A percentile compares a stretch with the other conserved stretches of the same genome.
Evolutionary conservation across 2,797 vertebrate species (phyloP).

Genomic region (Discoglossus pictus): DNA sequence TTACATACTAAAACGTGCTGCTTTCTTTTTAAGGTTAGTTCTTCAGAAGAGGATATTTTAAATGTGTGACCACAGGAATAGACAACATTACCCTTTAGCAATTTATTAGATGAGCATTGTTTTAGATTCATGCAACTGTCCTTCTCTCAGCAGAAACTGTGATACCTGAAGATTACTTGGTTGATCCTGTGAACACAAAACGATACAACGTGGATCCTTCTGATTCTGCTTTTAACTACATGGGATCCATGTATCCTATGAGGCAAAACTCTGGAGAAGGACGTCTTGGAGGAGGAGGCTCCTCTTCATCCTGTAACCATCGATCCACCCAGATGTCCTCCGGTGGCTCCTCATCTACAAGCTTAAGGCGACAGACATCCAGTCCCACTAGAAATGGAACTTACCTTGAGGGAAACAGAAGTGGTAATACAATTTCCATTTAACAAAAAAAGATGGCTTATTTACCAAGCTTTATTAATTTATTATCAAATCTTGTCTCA

Average conservation of each 20-base stretch:
- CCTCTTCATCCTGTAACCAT: constrained; percentile 65
- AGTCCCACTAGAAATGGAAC: constrained; percentile 72
- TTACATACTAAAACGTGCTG: no score
- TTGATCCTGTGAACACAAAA: constrained; percentile 73
- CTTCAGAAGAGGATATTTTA: no score
- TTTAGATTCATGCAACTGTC: constrained; percentile 42
- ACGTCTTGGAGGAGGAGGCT: constrained; percentile 56
- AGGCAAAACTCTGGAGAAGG: constrained; percentile 67
- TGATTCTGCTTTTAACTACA: constrained; percentile 74
- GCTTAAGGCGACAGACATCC: constrained; percentile 75
- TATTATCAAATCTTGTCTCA: no score
- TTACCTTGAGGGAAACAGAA: constrained; percentile 84
- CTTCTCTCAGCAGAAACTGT: constrained; percentile 72
- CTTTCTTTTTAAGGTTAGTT: no score
- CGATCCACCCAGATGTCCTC: constrained; percentile 58
- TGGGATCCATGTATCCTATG: constrained; percentile 67
- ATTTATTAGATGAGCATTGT: no score
- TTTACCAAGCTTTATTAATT: no score
- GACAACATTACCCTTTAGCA: no score
- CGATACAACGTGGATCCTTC: constrained; percentile 75
- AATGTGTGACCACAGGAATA: no score
- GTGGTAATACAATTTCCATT: constrained; percentile 73
- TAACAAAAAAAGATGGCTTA: no score
- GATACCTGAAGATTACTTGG: constrained; percentile 78
- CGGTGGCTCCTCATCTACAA: constrained; percentile 65